Evolutionary conservation across 1,140 invertebrate species (phyloP), one percentile per base, ranked within the genome.

Genomic region (Brachystomella parvula): DNA sequence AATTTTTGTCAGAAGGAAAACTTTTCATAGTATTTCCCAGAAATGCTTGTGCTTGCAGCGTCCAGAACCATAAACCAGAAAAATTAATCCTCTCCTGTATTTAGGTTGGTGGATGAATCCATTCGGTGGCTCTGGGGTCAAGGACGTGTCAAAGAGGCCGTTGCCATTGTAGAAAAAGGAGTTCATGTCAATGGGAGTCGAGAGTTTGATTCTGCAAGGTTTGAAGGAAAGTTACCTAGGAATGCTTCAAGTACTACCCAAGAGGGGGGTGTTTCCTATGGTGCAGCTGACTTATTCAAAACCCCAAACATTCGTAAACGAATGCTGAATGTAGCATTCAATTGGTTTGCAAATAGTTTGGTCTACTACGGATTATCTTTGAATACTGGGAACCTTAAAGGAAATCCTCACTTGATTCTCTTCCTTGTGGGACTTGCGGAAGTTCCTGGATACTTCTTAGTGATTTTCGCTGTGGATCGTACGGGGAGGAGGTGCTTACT

Each of bases 51-150:
- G n/a, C n/a, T n/a, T n/a, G n/a, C n/a, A n/a, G n/a, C n/a, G n/a
- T n/a, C n/a, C n/a, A n/a, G n/a, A n/a, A n/a, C n/a, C n/a, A n/a
- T n/a, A n/a, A n/a, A n/a, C n/a, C n/a, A n/a, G n/a, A n/a, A n/a
- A n/a, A n/a, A n/a, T n/a, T n/a, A n/a, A n/a, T n/a, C n/a, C n/a
- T n/a, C n/a, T n/a, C n/a, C n/a, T n/a, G n/a, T n/a, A n/a, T 32
- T 6, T 64, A 81, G 79, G 89, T 77, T 89, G 1, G 86, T 92
- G 80, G 89, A 91, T 66, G 90, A 92, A 78, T 91, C 89, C 1
- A 88, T 89, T 0, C 81, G 89, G 31, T 92, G 89, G 89, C 77
- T 92, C 2, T 90, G 89, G 87, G 83, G 86, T 6, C 86, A 91
- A 74, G 88, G 88, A 1, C 81, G 86, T 47, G 78, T 81, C 1